A percentile compares a stretch with the other conserved stretches of the same genome.
phyloP scores from a whole-genome alignment of 2,113 vertebrate genomes.

The Charadrius vociferus region DNA sequence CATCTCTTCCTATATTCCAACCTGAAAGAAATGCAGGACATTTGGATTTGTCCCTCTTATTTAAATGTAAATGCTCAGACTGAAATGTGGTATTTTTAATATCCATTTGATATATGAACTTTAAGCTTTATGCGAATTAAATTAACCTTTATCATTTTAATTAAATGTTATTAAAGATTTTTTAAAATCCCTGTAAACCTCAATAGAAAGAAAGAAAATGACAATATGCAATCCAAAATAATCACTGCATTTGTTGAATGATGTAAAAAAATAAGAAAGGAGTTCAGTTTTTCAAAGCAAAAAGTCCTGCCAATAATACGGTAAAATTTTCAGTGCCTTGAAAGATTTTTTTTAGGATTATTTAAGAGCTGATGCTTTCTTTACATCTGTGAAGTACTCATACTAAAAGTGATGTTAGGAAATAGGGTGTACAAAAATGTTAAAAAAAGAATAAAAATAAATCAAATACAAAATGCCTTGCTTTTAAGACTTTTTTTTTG shows the following conservation, averaged over 20 bases:
- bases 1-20: background rate
- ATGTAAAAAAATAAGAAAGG: background rate
- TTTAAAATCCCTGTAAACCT: background rate
- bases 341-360: background rate
- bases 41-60: background rate
- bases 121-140: constrained; percentile 1
- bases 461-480: background rate
- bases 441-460: background rate
- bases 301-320: background rate
- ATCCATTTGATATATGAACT: background rate
- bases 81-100: background rate
- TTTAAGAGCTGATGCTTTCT: background rate
- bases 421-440: background rate
- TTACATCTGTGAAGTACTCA: background rate
- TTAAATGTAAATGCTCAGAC: background rate
- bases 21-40: background rate
- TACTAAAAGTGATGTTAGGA: background rate
- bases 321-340: background rate
- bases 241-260: background rate
- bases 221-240: background rate
- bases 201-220: background rate
- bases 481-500: background rate
- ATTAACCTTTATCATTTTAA: background rate
- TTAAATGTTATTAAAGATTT: background rate
- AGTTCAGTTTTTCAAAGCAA: background rate